These are phyloP conservation scores for Cryptotermes secundus DNA, from an alignment of 1,140 invertebrate genomes.

Conservation along the genomic window DNA sequence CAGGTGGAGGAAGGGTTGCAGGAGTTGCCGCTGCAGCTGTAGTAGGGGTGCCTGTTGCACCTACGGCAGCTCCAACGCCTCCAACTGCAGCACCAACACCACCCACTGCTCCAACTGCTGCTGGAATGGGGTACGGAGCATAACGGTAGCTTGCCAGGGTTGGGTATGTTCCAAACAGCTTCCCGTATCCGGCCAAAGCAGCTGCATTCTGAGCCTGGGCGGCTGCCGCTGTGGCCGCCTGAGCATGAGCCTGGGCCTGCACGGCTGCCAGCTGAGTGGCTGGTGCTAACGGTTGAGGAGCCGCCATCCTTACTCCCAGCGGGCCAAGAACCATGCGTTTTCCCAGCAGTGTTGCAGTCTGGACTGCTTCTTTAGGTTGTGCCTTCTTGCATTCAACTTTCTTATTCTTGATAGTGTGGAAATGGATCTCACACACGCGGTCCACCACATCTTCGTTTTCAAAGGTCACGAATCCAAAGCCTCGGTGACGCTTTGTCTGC, in stretches of 20 bases:
- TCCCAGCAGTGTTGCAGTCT: slow-evolving; percentile 68
- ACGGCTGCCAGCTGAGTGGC: slow-evolving; percentile 56
- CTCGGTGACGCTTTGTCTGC: slow-evolving; percentile 86
- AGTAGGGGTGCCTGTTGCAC: slow-evolving; percentile 45
- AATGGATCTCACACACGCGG: slow-evolving; percentile 88
- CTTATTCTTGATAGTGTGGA: slow-evolving; percentile 91
- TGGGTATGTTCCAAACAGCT: slow-evolving; percentile 65
- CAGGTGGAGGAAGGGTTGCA: slow-evolving; percentile 55
- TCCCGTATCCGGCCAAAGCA: slow-evolving; percentile 61
- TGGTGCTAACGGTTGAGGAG: slow-evolving; percentile 52
- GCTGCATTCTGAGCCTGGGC: slow-evolving; percentile 49
- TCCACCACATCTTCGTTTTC: slow-evolving; percentile 89
- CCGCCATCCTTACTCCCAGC: slow-evolving; percentile 62
- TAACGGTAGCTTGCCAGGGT: slow-evolving; percentile 70
- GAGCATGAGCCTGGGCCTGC: slow-evolving; percentile 58
- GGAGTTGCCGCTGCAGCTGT: slow-evolving; percentile 54
- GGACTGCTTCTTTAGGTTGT: slow-evolving; percentile 87
- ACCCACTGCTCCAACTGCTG: slow-evolving; percentile 56
- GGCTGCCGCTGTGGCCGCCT: slow-evolving; percentile 58
- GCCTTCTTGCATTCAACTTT: slow-evolving; percentile 93
- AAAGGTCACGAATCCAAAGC: slow-evolving; percentile 91
- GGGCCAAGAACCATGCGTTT: slow-evolving; percentile 68
- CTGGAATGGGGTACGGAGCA: slow-evolving; percentile 66
- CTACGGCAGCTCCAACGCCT: slow-evolving; percentile 52
- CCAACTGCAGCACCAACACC: slow-evolving; percentile 52